Evolutionary conservation across 2,113 vertebrate genomes (phyloP).

Genomic region (Orycteropus afer): DNA sequence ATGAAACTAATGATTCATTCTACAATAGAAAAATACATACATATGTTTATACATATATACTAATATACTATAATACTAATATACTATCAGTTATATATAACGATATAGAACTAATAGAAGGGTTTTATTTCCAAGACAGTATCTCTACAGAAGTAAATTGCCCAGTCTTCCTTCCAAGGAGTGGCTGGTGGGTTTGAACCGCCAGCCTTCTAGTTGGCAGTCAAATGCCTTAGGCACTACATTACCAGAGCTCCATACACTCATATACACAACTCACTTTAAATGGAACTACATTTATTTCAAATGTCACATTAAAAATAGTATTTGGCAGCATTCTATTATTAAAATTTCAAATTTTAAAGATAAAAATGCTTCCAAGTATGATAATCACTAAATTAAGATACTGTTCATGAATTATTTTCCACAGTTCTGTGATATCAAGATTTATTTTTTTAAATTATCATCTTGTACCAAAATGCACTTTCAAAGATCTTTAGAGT

Average conservation of each 20-base stretch:
- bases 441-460: slow-evolving; percentile 25
- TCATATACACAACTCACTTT: slow-evolving; percentile 23
- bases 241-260: too few relatives aligned
- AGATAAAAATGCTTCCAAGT: slow-evolving; percentile 45
- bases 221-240: too few relatives aligned
- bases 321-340: slow-evolving; percentile 23
- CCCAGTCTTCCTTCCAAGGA: too few relatives aligned
- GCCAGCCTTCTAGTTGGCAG: too few relatives aligned
- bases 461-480: slow-evolving; percentile 23
- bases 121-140: too few relatives aligned
- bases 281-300: slow-evolving; percentile 42
- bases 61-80: too few relatives aligned
- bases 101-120: too few relatives aligned
- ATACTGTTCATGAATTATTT: slow-evolving; percentile 37
- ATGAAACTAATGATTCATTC: slow-evolving; percentile 12
- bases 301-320: slow-evolving; percentile 54
- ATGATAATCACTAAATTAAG: slow-evolving; percentile 49
- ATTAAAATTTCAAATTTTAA: slow-evolving; percentile 62
- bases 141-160: too few relatives aligned
- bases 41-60: too few relatives aligned
- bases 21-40: neutral
- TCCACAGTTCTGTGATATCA: neutral
- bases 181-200: too few relatives aligned
- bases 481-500: neutral
- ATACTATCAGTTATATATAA: too few relatives aligned